phyloP scores from a whole-genome alignment of 1,140 invertebrate species.

The Camponotus floridanus region DNA sequence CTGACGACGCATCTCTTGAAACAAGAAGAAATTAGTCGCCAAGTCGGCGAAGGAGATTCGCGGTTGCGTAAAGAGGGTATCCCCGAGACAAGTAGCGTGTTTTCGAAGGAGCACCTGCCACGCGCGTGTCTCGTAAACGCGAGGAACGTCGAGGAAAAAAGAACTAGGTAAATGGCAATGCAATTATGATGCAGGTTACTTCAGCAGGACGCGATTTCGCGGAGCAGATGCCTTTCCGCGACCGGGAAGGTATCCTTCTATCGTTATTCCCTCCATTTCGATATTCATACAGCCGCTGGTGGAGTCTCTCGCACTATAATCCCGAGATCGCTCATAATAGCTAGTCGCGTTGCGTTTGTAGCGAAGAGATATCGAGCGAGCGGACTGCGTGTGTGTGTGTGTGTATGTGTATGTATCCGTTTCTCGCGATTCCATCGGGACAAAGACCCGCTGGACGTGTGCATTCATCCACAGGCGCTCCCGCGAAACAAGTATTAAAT shows the following conservation, averaged over 20 bases:
- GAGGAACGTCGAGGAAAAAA: conserved; percentile 62
- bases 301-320: conserved; percentile 24
- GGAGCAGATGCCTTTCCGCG: conserved; percentile 44
- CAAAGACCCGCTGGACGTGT: too few relatives aligned
- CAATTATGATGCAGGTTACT: conserved; percentile 69
- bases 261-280: background rate
- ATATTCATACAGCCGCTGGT: background rate
- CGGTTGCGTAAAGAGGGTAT: too few relatives aligned
- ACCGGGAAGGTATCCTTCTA: background rate
- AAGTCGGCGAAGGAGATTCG: too few relatives aligned
- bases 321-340: conserved; percentile 15
- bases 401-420: background rate
- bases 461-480: background rate
- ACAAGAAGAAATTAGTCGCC: too few relatives aligned
- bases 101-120: conserved; percentile 63
- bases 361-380: background rate
- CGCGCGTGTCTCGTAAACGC: conserved; percentile 25
- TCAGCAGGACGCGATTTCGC: conserved; percentile 52
- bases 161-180: conserved; percentile 75
- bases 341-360: background rate
- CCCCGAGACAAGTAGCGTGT: conserved; percentile 21
- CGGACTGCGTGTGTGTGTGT: background rate
- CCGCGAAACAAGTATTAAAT: conserved; percentile 45
- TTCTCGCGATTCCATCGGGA: background rate
- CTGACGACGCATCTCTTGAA: background rate